A percentile compares a stretch with the other conserved stretches of the same genome.
Conservation (phyloP, 1,140 invertebrate species). For the Macrobrachium nipponense region DNA sequence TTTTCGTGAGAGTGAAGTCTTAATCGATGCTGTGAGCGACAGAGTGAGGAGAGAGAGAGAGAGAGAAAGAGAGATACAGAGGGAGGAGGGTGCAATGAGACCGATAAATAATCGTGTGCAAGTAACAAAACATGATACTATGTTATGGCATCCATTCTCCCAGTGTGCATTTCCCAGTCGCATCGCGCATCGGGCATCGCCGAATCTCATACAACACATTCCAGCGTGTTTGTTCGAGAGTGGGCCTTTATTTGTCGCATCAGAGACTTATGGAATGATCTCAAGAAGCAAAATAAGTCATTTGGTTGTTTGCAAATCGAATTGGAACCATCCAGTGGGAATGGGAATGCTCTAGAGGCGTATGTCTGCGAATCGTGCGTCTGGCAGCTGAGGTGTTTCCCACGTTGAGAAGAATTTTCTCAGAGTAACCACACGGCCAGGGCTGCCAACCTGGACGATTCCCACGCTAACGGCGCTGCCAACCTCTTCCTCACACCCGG, state of each 20-base stretch:
- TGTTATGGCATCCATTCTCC: not conserved
- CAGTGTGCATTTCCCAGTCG: not conserved
- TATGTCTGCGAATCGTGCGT: not conserved
- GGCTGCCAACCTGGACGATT: slow-evolving; percentile 40
- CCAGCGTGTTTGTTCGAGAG: not conserved
- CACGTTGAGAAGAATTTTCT: slow-evolving; percentile 41
- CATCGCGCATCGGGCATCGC: slow-evolving; percentile 15
- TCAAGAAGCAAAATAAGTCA: too few relatives aligned
- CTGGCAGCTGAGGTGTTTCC: slow-evolving; percentile 30
- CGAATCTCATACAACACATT: not conserved
- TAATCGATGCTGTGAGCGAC: too few relatives aligned
- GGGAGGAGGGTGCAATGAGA: too few relatives aligned
- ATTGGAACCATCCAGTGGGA: too few relatives aligned
- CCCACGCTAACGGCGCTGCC: slow-evolving; percentile 30
- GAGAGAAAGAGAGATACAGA: too few relatives aligned
- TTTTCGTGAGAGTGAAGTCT: too few relatives aligned
- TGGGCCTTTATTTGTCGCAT: not conserved
- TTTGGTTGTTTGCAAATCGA: too few relatives aligned
- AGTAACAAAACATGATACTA: not conserved
- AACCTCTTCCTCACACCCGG: not conserved
- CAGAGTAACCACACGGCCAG: slow-evolving; percentile 40
- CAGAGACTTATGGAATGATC: too few relatives aligned
- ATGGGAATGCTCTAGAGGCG: too few relatives aligned
- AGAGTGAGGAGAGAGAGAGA: too few relatives aligned
- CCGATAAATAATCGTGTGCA: too few relatives aligned